Base-by-base conservation (phyloP, 2,113 vertebrate species). In the Platysteira castanea region DNA sequence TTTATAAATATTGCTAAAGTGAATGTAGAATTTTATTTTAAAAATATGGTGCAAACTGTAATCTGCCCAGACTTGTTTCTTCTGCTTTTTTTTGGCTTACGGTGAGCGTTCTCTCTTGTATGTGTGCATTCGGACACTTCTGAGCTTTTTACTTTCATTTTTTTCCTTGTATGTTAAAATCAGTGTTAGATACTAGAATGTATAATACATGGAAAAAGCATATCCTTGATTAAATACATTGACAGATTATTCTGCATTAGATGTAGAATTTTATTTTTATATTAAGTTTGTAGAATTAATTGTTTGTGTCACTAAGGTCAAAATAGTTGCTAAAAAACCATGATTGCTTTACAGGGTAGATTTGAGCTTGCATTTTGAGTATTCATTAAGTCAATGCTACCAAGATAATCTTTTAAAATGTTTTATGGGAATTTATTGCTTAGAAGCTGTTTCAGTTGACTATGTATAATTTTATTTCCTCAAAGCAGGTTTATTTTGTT, bases 331-430 rank as follows among this genome's bases (percentile, higher is more conserved):
- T 97, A 98, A 98, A 98, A 98, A 98, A 9, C 6, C 97, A 74
- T 97, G 78, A 97, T 98, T 98, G 96, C 98, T 98, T 98, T 98
- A 97, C 97, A 96, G 98, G 97, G 96, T 97, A 98, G 98, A 98
- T 98, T 98, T 97, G 96, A 98, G 98, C 98, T 99, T 99, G 98
- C 98, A 99, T 99, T 99, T 98, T 98, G 98, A 98, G 97, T 97
- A 98, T 98, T 98, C 98, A 98, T 99, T 98, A 98, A 98, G 96
- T 98, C 98, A 96, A 8, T 95, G 95, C 90, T 92, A 92, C 76
- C 86, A 96, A 94, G 88, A 98, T 98, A 96, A 98, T 98, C 59
- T 98, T 98, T 98, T 96, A 92, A 96, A 98, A 98, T 97, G 97
- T 98, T 98, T 98, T 97, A 98, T 98, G 93, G 96, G 97, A 96